These are phyloP conservation scores for Epizoanthus stellaris DNA, from an alignment of 92 coral and sea anemone species.

Conservation along the genomic window DNA sequence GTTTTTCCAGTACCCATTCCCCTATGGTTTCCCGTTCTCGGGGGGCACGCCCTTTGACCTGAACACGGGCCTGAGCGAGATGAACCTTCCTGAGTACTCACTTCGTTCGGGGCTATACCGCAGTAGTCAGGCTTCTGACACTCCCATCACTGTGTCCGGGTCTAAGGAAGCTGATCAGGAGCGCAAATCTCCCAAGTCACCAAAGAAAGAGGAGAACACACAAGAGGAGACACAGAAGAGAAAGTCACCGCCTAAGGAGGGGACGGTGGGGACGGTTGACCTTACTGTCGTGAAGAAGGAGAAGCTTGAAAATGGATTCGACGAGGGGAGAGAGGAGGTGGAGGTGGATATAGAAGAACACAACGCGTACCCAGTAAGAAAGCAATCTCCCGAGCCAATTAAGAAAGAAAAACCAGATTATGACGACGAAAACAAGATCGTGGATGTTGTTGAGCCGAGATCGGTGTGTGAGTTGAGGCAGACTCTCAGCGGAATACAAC, in stretches of 20 bases:
- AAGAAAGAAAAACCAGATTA: slow-evolving; percentile 18
- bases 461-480: slow-evolving; percentile 71
- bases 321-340: not conserved
- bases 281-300: slow-evolving; percentile 60
- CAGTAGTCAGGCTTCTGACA: slow-evolving; percentile 54
- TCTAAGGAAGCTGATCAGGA: slow-evolving; percentile 48
- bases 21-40: slow-evolving; percentile 72
- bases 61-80: slow-evolving; percentile 69
- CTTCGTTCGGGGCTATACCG: slow-evolving; percentile 51
- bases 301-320: slow-evolving; percentile 43
- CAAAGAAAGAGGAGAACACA: slow-evolving; percentile 47
- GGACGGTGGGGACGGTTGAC: slow-evolving; percentile 10
- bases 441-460: slow-evolving; percentile 60
- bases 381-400: not conserved
- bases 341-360: slow-evolving; percentile 9
- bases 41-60: slow-evolving; percentile 77
- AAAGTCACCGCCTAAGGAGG: slow-evolving; percentile 41
- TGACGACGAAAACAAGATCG: slow-evolving; percentile 49
- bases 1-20: slow-evolving; percentile 77
- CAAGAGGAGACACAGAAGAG: slow-evolving; percentile 22
- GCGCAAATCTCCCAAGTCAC: slow-evolving; percentile 41
- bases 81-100: slow-evolving; percentile 64
- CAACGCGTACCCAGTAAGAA: slow-evolving; percentile 14
- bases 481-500: slow-evolving; percentile 93
- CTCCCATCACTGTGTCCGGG: slow-evolving; percentile 20